Percentiles rank a stretch among this genome's conserved stretches.
These are phyloP conservation scores for Pteropus alecto DNA, from an alignment of 2,113 vertebrate species.

Conservation along the genomic window DNA sequence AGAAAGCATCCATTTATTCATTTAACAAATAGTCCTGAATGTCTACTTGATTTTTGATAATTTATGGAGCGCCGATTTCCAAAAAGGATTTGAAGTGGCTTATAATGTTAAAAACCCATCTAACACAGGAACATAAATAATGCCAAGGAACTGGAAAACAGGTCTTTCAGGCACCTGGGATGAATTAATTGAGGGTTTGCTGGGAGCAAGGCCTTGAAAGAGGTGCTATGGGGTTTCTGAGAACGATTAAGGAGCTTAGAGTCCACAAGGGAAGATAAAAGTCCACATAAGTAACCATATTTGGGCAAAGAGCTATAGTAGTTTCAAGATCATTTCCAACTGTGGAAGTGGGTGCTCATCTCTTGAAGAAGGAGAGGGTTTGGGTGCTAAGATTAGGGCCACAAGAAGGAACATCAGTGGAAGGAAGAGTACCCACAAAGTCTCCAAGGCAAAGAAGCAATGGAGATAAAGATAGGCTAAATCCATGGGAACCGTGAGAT, in stretches of 20 bases:
- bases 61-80: slow-evolving; percentile 2
- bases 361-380: not conserved
- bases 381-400: not conserved
- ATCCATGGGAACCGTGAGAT: not conserved
- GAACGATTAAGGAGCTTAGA: not conserved
- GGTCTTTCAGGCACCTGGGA: not conserved
- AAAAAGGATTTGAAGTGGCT: slow-evolving; percentile 20
- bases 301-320: not conserved
- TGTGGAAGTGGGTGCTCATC: not conserved
- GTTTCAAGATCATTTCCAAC: not conserved
- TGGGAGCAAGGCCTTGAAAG: not conserved
- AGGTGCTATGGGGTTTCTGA: not conserved
- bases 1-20: not conserved
- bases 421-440: not conserved
- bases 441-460: not conserved
- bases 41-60: slow-evolving; percentile 30
- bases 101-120: slow-evolving; percentile 32
- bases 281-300: not conserved
- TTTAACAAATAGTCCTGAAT: not conserved
- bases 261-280: not conserved
- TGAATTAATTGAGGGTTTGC: not conserved
- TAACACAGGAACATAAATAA: slow-evolving; percentile 18
- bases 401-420: not conserved
- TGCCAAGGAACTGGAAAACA: not conserved
- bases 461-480: not conserved